Conservation (phyloP, 2,797 vertebrate species). For the Darevskia mixta region DNA sequence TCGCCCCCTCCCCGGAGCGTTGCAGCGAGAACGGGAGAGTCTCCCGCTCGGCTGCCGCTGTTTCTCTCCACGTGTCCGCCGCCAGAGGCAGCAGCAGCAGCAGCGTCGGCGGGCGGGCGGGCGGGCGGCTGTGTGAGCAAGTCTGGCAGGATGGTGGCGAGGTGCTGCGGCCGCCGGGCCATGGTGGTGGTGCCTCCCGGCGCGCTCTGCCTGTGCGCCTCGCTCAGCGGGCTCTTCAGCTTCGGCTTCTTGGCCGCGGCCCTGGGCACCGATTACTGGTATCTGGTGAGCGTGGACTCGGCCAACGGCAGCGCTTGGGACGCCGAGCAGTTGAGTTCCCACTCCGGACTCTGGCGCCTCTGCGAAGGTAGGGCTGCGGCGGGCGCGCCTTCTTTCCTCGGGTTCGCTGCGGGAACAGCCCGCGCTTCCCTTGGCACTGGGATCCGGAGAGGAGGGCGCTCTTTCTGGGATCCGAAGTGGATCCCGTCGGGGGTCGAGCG, state of each 20-base stretch:
- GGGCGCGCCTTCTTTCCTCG: background rate
- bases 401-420: background rate
- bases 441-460: background rate
- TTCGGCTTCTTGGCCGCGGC: slow-evolving; percentile 82
- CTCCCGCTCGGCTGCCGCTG: background rate
- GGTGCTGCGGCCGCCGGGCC: slow-evolving; percentile 62
- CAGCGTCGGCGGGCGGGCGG: background rate
- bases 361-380: slow-evolving; percentile 80
- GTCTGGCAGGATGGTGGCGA: background rate
- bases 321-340: slow-evolving; percentile 79
- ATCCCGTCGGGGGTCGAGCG: background rate
- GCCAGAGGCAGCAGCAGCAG: background rate
- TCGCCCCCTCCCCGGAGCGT: background rate
- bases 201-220: slow-evolving; percentile 74
- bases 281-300: slow-evolving; percentile 82
- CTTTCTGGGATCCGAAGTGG: no score
- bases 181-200: slow-evolving; percentile 72
- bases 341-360: slow-evolving; percentile 86
- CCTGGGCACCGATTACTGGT: slow-evolving; percentile 86
- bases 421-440: background rate
- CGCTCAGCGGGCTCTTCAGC: slow-evolving; percentile 79
- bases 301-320: slow-evolving; percentile 50
- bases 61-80: background rate
- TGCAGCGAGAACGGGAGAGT: background rate
- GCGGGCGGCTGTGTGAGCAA: background rate